These are phyloP conservation scores for Azemiops feae DNA, from an alignment of 2,113 vertebrate species.

Conservation along the genomic window DNA sequence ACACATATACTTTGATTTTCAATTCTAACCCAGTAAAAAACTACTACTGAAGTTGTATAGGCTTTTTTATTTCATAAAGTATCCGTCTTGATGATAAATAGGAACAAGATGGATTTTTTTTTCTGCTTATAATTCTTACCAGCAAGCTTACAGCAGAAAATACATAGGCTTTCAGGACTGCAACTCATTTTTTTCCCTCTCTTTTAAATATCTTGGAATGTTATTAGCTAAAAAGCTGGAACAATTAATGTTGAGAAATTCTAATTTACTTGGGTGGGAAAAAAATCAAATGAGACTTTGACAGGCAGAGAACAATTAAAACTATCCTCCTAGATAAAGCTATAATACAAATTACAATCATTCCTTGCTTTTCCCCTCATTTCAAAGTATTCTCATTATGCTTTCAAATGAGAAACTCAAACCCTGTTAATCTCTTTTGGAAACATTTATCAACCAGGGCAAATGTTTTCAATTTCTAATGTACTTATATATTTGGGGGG, in stretches of 20 bases:
- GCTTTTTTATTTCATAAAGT: background rate
- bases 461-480: background rate
- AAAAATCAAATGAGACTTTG: background rate
- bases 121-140: background rate
- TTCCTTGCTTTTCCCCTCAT: background rate
- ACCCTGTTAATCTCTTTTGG: background rate
- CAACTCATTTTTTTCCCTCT: background rate
- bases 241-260: background rate
- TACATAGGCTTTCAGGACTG: background rate
- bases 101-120: background rate
- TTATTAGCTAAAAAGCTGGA: background rate
- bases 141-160: background rate
- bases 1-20: background rate
- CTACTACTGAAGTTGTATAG: background rate
- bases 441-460: background rate
- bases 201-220: background rate
- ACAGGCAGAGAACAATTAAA: background rate
- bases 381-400: background rate
- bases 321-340: background rate
- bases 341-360: background rate
- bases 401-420: background rate
- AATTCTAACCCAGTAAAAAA: background rate
- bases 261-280: background rate
- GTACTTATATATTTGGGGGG: background rate
- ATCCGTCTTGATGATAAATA: background rate